Percentiles rank a stretch among this genome's conserved stretches.
Evolutionary conservation across 2,888 invertebrate genomes (phyloP).

Genomic region (Chaetoderma sp.): DNA sequence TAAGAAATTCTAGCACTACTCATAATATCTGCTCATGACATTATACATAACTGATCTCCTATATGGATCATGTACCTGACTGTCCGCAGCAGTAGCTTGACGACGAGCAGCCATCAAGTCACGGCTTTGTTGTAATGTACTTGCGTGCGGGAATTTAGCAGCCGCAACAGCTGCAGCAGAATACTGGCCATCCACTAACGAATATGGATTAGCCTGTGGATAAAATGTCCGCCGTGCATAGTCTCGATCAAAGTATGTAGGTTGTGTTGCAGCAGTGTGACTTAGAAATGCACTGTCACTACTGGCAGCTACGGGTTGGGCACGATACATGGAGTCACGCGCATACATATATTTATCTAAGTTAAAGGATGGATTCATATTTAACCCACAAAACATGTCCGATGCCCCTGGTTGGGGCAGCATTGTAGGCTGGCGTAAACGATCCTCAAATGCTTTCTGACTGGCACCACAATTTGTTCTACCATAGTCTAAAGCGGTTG

Average conservation of each 20-base stretch:
- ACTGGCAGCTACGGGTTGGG: slow-evolving; percentile 59
- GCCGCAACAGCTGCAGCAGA: slow-evolving; percentile 40
- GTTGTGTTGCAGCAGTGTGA: slow-evolving; percentile 55
- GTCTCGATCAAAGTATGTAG: slow-evolving; percentile 54
- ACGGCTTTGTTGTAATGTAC: slow-evolving; percentile 52
- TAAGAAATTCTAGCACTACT: no score
- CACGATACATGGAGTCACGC: slow-evolving; percentile 61
- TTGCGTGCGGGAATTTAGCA: slow-evolving; percentile 33
- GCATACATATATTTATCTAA: slow-evolving; percentile 65
- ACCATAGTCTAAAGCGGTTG: slow-evolving; percentile 51
- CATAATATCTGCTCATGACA: slow-evolving; percentile 63
- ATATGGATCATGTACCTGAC: slow-evolving; percentile 65
- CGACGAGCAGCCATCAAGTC: slow-evolving; percentile 54
- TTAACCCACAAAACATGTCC: slow-evolving; percentile 59
- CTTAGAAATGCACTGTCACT: slow-evolving; percentile 62
- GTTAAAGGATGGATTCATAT: slow-evolving; percentile 58
- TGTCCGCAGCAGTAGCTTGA: slow-evolving; percentile 49
- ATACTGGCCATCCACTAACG: slow-evolving; percentile 64
- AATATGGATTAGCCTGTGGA: slow-evolving; percentile 59
- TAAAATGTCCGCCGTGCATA: slow-evolving; percentile 60
- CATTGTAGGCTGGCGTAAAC: slow-evolving; percentile 57
- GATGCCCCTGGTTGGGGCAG: slow-evolving; percentile 57
- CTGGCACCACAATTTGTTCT: slow-evolving; percentile 49
- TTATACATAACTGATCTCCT: slow-evolving; percentile 64
- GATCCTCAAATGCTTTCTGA: slow-evolving; percentile 63